These are phyloP conservation scores for Pomacea maculata DNA, from an alignment of 1,140 invertebrate genomes.

Conservation along the genomic window DNA sequence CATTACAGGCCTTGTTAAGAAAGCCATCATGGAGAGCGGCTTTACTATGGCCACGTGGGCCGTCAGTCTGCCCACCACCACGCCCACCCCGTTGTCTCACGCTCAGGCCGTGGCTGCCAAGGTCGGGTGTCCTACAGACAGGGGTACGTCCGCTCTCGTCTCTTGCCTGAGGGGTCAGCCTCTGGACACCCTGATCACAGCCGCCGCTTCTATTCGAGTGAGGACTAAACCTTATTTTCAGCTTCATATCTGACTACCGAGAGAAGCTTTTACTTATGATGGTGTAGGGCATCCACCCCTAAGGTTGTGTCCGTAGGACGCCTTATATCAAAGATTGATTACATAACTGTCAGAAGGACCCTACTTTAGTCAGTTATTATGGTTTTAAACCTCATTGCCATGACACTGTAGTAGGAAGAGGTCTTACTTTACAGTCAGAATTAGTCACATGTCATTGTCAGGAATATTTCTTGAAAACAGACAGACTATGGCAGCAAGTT, in stretches of 20 bases:
- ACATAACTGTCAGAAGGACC: too few species aligned
- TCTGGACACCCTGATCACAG: neutral
- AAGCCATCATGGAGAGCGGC: constrained; percentile 9
- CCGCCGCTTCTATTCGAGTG: neutral
- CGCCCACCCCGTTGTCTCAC: too few species aligned
- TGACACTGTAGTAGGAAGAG: too few species aligned
- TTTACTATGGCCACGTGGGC: neutral
- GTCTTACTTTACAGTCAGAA: neutral
- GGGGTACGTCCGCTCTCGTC: neutral
- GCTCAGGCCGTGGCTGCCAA: neutral
- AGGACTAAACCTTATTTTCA: neutral
- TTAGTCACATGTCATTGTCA: too few species aligned
- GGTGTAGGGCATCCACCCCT: too few species aligned
- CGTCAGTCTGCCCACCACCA: neutral
- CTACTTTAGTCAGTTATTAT: too few species aligned
- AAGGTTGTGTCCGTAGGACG: too few species aligned
- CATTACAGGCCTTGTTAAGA: neutral
- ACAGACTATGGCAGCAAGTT: neutral
- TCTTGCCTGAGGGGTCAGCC: neutral
- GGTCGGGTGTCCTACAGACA: neutral
- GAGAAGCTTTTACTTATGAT: too few species aligned
- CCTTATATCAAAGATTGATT: too few species aligned
- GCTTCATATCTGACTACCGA: too few species aligned
- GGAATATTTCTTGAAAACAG: too few species aligned
- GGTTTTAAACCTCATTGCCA: too few species aligned